Evolutionary conservation across 2,113 vertebrate genomes (phyloP).

Genomic region (Callionymus lyra): DNA sequence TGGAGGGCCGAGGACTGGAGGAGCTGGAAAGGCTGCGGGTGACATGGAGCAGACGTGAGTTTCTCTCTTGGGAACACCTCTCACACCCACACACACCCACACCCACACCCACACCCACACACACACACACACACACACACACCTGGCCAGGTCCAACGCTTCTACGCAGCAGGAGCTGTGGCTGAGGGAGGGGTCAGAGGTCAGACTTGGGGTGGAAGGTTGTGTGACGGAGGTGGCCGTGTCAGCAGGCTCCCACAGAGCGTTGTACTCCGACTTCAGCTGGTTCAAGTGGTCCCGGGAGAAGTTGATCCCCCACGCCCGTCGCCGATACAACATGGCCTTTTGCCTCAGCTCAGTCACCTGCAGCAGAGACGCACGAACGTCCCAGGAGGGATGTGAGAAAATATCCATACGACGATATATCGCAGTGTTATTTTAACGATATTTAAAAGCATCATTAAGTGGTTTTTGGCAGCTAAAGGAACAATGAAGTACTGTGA

Average conservation of each 20-base stretch:
- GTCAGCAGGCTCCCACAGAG: slow-evolving; percentile 44
- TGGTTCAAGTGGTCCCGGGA: slow-evolving; percentile 49
- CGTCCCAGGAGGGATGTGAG: too few species aligned
- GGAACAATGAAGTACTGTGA: too few species aligned
- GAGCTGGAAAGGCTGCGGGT: slow-evolving; percentile 4
- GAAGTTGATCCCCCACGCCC: slow-evolving; percentile 52
- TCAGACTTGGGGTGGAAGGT: slow-evolving; percentile 3
- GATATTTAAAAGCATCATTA: too few species aligned
- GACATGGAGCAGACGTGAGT: not conserved
- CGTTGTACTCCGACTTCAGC: slow-evolving; percentile 43
- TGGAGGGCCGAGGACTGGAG: slow-evolving; percentile 21
- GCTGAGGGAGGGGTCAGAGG: not conserved
- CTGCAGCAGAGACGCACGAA: slow-evolving; percentile 15
- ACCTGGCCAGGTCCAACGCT: slow-evolving; percentile 45
- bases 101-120: too few species aligned
- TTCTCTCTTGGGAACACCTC: too few species aligned
- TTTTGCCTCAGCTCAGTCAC: slow-evolving; percentile 27
- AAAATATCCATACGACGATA: not conserved
- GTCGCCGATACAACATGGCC: slow-evolving; percentile 28
- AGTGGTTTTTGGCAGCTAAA: too few species aligned
- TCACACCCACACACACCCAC: too few species aligned
- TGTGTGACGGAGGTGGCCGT: not conserved
- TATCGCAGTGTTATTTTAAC: too few species aligned
- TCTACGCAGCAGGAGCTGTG: slow-evolving; percentile 15
- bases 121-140: too few species aligned